Evolutionary conservation across 1,140 invertebrate species (phyloP).

Genomic region (Hirudo medicinalis): DNA sequence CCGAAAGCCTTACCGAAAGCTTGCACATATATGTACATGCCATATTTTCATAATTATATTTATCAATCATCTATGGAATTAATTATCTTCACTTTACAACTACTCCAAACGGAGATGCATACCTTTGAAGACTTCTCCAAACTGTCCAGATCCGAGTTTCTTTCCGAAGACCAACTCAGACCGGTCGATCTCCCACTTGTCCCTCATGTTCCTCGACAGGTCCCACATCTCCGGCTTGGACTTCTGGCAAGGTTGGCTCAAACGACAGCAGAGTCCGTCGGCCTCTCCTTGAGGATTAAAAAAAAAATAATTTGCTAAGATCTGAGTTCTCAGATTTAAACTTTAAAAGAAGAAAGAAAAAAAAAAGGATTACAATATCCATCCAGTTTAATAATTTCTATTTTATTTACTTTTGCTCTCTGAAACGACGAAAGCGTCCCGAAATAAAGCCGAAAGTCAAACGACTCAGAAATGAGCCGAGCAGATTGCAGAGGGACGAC

Average conservation of each 20-base stretch:
- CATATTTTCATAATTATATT: background rate
- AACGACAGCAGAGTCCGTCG: slow-evolving; percentile 20
- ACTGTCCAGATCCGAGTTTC: slow-evolving; percentile 92
- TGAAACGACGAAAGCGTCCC: too few relatives aligned
- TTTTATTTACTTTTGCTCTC: too few relatives aligned
- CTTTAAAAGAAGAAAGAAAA: too few relatives aligned
- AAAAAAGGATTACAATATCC: slow-evolving; percentile 9
- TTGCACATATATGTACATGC: too few relatives aligned
- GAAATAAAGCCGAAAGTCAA: too few relatives aligned
- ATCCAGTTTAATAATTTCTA: slow-evolving; percentile 8
- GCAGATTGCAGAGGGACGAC: too few relatives aligned
- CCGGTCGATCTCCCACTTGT: slow-evolving; percentile 97
- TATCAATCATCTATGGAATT: background rate
- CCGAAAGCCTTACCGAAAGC: too few relatives aligned
- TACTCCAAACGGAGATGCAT: slow-evolving; percentile 19
- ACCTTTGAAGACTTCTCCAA: slow-evolving; percentile 98
- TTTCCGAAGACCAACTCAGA: slow-evolving; percentile 81
- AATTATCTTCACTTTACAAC: too few relatives aligned
- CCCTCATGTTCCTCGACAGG: slow-evolving; percentile 82
- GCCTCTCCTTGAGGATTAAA: slow-evolving; percentile 36
- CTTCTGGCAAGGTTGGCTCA: slow-evolving; percentile 21
- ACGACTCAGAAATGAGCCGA: too few relatives aligned
- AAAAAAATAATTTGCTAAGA: too few relatives aligned
- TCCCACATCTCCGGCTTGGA: slow-evolving; percentile 85
- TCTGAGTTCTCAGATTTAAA: background rate